phyloP scores from a whole-genome alignment of 92 coral and sea anemone species.

The Bergia sp. region DNA sequence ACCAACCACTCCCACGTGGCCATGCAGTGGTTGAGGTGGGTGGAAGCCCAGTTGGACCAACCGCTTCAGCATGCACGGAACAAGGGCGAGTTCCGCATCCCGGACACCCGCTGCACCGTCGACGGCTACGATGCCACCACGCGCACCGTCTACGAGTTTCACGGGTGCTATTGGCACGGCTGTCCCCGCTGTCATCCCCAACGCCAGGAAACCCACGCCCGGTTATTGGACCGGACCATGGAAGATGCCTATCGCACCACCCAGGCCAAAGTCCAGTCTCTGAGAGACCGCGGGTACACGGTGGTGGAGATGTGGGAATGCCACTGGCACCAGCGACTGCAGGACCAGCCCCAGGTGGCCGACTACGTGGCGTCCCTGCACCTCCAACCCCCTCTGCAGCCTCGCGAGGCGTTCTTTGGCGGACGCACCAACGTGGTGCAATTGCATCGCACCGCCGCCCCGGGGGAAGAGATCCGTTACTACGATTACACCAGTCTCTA shows the following conservation, averaged over 20 bases:
- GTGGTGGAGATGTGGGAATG: slow-evolving; percentile 48
- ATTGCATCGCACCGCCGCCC: slow-evolving; percentile 6
- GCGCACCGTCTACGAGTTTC: slow-evolving; percentile 24
- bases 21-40: slow-evolving; percentile 2
- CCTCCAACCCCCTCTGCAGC: slow-evolving; percentile 14
- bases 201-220: not conserved
- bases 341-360: not conserved
- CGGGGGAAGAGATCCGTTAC: slow-evolving; percentile 40
- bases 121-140: slow-evolving; percentile 35
- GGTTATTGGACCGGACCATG: not conserved
- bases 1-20: not conserved
- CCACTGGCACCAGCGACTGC: not conserved
- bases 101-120: slow-evolving; percentile 14
- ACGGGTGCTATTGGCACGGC: slow-evolving; percentile 5
- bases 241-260: slow-evolving; percentile 4
- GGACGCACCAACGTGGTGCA: slow-evolving; percentile 41
- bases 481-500: slow-evolving; percentile 48
- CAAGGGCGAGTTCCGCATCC: slow-evolving; percentile 13
- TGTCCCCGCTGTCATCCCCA: not conserved
- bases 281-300: slow-evolving; percentile 30
- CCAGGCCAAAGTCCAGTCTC: not conserved
- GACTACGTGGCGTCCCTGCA: not conserved
- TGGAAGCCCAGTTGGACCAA: not conserved
- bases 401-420: slow-evolving; percentile 33
- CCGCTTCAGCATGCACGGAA: slow-evolving; percentile 2